These are phyloP conservation scores for Rhynchotus rufescens DNA, from an alignment of 2,797 vertebrate species.

Conservation along the genomic window DNA sequence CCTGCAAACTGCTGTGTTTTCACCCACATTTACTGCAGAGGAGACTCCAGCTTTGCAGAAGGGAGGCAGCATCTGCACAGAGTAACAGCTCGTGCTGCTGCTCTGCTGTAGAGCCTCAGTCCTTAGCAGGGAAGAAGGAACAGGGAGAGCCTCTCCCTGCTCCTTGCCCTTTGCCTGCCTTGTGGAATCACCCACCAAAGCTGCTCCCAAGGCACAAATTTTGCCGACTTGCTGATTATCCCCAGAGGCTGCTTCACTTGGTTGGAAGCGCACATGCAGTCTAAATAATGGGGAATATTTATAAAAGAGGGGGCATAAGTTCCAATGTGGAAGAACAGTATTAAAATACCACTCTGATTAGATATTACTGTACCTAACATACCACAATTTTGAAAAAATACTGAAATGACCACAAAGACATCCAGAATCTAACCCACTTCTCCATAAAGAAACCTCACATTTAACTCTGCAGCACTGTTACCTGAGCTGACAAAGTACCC, in stretches of 20 bases:
- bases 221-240: not conserved
- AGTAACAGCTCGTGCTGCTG: not conserved
- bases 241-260: not conserved
- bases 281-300: not conserved
- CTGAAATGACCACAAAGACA: not conserved
- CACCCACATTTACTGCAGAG: not conserved
- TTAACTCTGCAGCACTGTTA: not conserved
- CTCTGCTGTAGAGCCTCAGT: not conserved
- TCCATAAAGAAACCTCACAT: not conserved
- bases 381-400: not conserved
- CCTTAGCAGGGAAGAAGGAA: not conserved
- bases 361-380: not conserved
- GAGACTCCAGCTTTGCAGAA: not conserved
- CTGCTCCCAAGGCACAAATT: not conserved
- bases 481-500: conserved; percentile 37
- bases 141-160: not conserved
- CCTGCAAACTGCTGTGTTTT: not conserved
- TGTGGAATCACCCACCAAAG: not conserved
- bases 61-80: not conserved
- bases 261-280: not conserved
- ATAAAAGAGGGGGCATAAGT: too few species aligned
- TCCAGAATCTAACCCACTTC: not conserved
- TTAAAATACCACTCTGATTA: too few species aligned
- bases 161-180: not conserved
- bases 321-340: too few species aligned